These are phyloP conservation scores for Conger conger DNA, from an alignment of 2,113 vertebrate genomes.

Conservation along the genomic window DNA sequence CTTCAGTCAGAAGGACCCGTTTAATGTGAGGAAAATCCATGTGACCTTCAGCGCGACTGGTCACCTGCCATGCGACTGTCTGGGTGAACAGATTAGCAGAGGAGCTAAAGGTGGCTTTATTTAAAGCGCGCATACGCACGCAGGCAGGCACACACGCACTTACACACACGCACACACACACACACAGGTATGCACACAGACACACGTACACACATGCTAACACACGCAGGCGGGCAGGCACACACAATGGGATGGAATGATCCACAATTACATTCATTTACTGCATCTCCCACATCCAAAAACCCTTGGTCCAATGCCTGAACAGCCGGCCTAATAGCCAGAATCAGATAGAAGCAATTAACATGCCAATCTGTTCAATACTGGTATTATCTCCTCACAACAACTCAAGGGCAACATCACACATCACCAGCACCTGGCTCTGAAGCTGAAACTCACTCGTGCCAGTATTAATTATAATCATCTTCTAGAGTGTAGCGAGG, in stretches of 20 bases:
- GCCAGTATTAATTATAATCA: background rate
- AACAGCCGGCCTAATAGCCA: background rate
- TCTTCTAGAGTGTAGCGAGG: background rate
- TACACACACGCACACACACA: background rate
- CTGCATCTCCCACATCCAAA: background rate
- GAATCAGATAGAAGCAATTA: background rate
- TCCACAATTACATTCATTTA: constrained; percentile 4
- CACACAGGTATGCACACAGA: no score
- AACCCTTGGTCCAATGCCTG: background rate
- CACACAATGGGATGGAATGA: background rate
- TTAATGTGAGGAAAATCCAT: background rate
- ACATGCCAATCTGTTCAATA: background rate
- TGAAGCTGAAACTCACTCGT: background rate
- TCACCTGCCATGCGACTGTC: background rate
- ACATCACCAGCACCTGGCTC: background rate
- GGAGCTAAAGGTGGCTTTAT: background rate
- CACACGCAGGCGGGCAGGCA: background rate
- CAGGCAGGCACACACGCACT: background rate
- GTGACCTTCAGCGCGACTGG: background rate
- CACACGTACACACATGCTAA: no score
- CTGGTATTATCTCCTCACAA: background rate
- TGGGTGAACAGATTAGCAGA: background rate
- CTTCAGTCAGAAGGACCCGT: background rate
- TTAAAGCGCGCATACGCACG: background rate
- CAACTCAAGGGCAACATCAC: constrained; percentile 7